A percentile compares a stretch with the other conserved stretches of the same genome.
phyloP scores from a whole-genome alignment of 2,797 vertebrate genomes.

The Cuniculus paca region DNA sequence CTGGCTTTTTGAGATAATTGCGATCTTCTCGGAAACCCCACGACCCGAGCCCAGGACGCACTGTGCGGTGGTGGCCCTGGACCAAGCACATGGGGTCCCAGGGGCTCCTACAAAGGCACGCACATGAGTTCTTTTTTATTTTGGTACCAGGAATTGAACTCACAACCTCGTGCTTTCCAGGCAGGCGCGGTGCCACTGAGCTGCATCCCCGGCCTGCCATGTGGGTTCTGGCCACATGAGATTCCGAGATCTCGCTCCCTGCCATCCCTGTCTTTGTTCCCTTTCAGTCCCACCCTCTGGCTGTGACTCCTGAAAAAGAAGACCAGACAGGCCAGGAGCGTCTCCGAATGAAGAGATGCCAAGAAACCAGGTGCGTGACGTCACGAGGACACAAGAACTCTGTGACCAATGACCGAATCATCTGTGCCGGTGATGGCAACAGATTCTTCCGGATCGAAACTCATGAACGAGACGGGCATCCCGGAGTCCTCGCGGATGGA shows the following conservation, averaged over 20 bases:
- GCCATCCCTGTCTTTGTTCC: accelerated
- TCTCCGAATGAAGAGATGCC: not conserved
- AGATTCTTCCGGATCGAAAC: not conserved
- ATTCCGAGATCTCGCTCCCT: not conserved
- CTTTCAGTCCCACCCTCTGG: not conserved
- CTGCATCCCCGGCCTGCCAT: too few species aligned
- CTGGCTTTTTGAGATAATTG: not conserved
- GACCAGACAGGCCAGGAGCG: not conserved
- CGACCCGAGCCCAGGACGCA: not conserved
- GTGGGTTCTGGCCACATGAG: not conserved
- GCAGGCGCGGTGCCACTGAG: too few species aligned
- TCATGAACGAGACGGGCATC: not conserved
- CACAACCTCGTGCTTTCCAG: too few species aligned
- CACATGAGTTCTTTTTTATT: accelerated
- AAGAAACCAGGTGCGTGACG: not conserved
- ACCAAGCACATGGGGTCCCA: accelerated
- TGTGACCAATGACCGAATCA: not conserved
- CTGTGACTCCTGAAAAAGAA: too few species aligned
- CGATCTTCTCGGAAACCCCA: not conserved
- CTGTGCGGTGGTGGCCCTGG: accelerated
- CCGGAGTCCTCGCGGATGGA: accelerated
- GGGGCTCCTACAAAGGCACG: not conserved
- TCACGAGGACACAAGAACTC: not conserved
- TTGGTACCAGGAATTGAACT: too few species aligned
- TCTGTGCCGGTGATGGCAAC: not conserved